Base-by-base conservation (phyloP, 2,797 vertebrate genomes). In the Dryobates pubescens region DNA sequence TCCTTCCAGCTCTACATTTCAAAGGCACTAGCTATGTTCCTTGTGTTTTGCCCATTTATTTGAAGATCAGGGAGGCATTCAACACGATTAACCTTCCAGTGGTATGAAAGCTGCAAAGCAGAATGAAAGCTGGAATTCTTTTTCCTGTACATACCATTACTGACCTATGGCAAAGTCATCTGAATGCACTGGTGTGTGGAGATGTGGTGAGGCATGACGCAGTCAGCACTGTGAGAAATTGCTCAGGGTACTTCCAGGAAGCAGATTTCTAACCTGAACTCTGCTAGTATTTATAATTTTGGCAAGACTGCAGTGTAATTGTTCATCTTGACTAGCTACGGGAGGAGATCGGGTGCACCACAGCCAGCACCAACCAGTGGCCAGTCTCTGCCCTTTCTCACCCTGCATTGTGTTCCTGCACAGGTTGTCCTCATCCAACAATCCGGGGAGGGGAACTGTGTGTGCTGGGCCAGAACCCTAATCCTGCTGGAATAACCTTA, bases 111-210 rank as follows among this genome's bases (percentile, higher is more conserved):
- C 51, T 70, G 69, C 74, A 82, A 63, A 64, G 88, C 58, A 86
- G 36, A 82, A 84, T 51, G 91, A 86, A 73, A 84, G 81, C 81
- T 91, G 95, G 68, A 91, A 84, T 88, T 91, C 81, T 71, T 71
- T 57, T 62, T 84, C 41, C 29, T 0, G 0, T 32, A 43, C 26
- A 38, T 58, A 34, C 29, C 1, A 1, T 30, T 32, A 32, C 61
- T 65, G 81, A 80, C 41, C 86, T 23, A 38, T 3, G 4, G 71
- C 54, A 59, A 53, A 77, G 62, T 20, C 72, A 90, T 69, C 73
- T 29, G 76, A 88, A 62, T 11, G 45, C 53, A 8, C 10, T 24
- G 36, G 56, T 32, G 56, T n/a, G 32, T 22, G 69, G 45, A 61
- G 72, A 74, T 0, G 0, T 15, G 68, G 34, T 23, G 32, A 90